Evolutionary conservation across 64 coral and sea anemone species (phyloP).

Genomic region (Montipora foliosa): DNA sequence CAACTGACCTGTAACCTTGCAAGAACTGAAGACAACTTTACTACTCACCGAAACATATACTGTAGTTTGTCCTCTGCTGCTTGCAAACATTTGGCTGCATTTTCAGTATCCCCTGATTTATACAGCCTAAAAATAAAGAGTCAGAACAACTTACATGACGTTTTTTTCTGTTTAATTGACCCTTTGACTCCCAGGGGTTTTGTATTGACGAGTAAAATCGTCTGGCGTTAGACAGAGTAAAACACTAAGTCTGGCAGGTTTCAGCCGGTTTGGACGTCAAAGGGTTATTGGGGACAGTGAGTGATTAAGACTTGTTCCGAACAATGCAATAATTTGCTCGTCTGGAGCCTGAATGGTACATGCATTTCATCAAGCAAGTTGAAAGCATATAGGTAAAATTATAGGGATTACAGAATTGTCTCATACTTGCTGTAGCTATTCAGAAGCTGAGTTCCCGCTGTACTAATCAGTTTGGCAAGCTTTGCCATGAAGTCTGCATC

Average conservation of each 20-base stretch:
- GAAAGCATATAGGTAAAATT: neutral
- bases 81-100: constrained; percentile 53
- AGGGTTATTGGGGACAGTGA: no score
- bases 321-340: no score
- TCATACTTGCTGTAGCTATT: constrained; percentile 91
- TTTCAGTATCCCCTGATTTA: constrained; percentile 77
- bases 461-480: constrained; percentile 81
- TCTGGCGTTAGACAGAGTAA: no score
- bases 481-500: constrained; percentile 93
- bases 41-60: constrained; percentile 68
- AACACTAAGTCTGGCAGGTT: no score
- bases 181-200: no score
- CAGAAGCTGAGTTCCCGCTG: constrained; percentile 84
- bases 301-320: no score
- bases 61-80: constrained; percentile 81
- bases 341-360: no score
- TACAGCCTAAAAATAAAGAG: constrained; percentile 68
- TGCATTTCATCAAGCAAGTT: no score
- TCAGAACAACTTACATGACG: neutral
- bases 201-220: no score
- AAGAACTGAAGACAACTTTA: neutral
- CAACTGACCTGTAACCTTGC: no score
- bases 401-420: neutral
- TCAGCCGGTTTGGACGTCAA: no score
- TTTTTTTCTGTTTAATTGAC: neutral